Conservation (phyloP, 2,113 vertebrate genomes). For the Sclerurus mexicanus region DNA sequence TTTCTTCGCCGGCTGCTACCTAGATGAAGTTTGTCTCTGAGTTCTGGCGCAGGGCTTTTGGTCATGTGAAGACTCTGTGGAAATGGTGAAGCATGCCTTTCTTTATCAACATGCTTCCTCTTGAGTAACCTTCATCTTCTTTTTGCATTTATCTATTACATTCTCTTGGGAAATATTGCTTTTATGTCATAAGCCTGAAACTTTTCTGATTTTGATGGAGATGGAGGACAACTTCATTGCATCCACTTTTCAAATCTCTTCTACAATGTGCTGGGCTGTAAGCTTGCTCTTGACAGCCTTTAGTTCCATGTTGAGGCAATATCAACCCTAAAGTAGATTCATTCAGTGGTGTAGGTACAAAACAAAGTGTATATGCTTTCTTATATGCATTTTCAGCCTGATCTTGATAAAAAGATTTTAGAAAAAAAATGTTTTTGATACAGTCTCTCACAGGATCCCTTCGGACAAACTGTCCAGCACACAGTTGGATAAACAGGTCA, state of each 20-base stretch:
- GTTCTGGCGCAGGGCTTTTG: not conserved
- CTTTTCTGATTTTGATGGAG: not conserved
- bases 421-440: not conserved
- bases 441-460: too few species aligned
- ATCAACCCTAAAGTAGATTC: not conserved
- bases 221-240: not conserved
- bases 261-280: not conserved
- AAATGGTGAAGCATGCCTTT: not conserved
- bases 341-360: not conserved
- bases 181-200: not conserved
- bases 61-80: accelerated
- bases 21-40: not conserved
- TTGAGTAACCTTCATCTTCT: not conserved
- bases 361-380: not conserved
- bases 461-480: too few species aligned
- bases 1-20: not conserved
- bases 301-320: not conserved
- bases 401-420: not conserved
- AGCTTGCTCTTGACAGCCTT: not conserved
- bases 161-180: not conserved
- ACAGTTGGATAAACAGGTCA: too few species aligned
- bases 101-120: not conserved
- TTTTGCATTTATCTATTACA: not conserved
- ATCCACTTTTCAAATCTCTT: not conserved
- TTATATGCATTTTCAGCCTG: not conserved